phyloP scores from a whole-genome alignment of 2,113 vertebrate genomes.

The Corythornis vintsioides region DNA sequence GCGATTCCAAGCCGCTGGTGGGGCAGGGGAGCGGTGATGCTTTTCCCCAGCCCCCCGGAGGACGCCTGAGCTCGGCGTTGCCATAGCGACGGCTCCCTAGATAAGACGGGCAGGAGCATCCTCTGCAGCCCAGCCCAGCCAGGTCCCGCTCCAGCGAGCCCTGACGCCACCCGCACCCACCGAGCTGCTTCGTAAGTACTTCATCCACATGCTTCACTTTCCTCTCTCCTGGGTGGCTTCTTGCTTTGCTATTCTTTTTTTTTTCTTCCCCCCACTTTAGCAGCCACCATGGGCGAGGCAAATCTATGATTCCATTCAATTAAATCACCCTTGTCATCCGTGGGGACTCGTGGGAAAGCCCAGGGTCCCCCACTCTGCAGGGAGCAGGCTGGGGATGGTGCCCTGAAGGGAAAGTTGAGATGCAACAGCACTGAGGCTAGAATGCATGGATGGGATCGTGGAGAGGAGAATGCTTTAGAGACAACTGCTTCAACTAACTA shows the following conservation, averaged over 20 bases:
- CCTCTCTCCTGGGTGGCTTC: rapidly evolving
- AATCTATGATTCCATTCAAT: not conserved
- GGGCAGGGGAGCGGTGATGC: not conserved
- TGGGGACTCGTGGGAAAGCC: not conserved
- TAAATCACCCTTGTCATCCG: rapidly evolving
- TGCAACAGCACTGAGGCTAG: rapidly evolving
- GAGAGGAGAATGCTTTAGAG: not conserved
- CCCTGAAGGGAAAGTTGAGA: not conserved
- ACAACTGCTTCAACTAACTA: not conserved
- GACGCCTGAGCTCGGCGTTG: slow-evolving; percentile 14
- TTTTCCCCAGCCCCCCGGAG: not conserved
- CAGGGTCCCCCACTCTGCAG: not conserved
- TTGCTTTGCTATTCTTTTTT: not conserved
- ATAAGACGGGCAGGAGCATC: slow-evolving; percentile 62
- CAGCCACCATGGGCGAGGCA: not conserved
- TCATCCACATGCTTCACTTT: rapidly evolving
- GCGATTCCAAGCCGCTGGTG: not conserved
- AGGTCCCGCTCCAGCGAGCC: not conserved
- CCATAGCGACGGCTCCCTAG: slow-evolving; percentile 66
- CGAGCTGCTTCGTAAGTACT: slow-evolving; percentile 59
- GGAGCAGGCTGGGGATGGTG: not conserved
- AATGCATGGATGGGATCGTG: not conserved
- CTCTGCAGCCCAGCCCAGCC: not conserved
- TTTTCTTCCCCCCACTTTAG: not conserved
- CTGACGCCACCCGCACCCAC: not conserved